These are phyloP conservation scores for Cherax quadricarinatus DNA, from an alignment of 1,140 invertebrate species.

Conservation along the genomic window DNA sequence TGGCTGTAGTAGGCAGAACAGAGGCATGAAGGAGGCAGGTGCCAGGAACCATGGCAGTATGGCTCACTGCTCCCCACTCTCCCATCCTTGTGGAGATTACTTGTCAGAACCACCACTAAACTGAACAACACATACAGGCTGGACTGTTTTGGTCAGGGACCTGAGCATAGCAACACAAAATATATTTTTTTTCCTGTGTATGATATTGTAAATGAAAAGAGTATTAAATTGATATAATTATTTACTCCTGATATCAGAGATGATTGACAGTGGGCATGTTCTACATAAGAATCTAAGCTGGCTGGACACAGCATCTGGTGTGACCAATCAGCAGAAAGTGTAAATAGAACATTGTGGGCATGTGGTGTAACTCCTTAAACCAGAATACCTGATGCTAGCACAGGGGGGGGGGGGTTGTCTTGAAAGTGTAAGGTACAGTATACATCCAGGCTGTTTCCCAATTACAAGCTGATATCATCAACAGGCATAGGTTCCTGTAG, in stretches of 20 bases:
- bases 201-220: constrained; percentile 69
- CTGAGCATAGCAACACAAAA: constrained; percentile 64
- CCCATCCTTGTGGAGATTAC: constrained; percentile 39
- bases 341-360: constrained; percentile 41
- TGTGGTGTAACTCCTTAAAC: constrained; percentile 30
- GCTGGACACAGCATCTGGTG: constrained; percentile 54
- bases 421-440: constrained; percentile 31
- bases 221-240: constrained; percentile 61
- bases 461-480: constrained; percentile 36
- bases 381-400: constrained; percentile 28
- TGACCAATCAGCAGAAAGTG: constrained; percentile 46
- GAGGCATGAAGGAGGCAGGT: constrained; percentile 19
- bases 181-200: constrained; percentile 61
- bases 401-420: constrained; percentile 9
- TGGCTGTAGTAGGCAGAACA: constrained; percentile 5
- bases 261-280: constrained; percentile 50
- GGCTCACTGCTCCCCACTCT: constrained; percentile 19
- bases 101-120: constrained; percentile 36
- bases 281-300: constrained; percentile 50
- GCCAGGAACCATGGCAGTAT: not conserved
- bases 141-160: constrained; percentile 64
- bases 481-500: constrained; percentile 56
- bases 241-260: constrained; percentile 52
- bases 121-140: constrained; percentile 7
- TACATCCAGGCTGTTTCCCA: constrained; percentile 30